Percentiles rank a stretch among this genome's conserved stretches.
Evolutionary conservation across 2,113 vertebrate species (phyloP).

Genomic region (Eptesicus fuscus): DNA sequence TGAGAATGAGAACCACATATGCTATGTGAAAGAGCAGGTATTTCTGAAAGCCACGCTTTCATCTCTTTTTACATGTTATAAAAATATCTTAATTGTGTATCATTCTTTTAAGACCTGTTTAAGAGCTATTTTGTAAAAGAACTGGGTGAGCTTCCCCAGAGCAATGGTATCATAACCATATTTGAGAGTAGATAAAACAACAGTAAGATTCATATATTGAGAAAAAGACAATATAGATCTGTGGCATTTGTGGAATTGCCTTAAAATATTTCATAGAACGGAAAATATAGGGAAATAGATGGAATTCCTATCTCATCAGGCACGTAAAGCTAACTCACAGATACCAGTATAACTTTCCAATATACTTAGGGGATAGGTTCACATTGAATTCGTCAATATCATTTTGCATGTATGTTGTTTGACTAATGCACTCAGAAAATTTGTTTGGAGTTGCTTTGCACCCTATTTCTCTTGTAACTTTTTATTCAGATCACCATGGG

Average conservation of each 20-base stretch:
- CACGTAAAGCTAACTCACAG: background rate
- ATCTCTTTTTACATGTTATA: background rate
- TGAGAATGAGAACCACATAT: background rate
- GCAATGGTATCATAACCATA: background rate
- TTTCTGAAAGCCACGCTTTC: background rate
- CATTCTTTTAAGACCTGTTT: background rate
- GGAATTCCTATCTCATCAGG: background rate
- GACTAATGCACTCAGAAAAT: constrained; percentile 53
- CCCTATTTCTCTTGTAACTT: constrained; percentile 52
- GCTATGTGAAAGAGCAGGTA: background rate
- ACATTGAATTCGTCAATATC: constrained; percentile 56
- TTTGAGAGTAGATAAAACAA: background rate
- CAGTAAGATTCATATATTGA: background rate
- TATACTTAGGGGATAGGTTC: constrained; percentile 22
- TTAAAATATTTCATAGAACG: constrained; percentile 31
- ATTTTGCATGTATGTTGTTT: constrained; percentile 55
- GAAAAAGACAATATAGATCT: background rate
- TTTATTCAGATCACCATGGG: constrained; percentile 43
- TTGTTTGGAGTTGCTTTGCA: constrained; percentile 56
- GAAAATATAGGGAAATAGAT: background rate
- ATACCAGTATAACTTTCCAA: constrained; percentile 26
- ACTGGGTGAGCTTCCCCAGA: background rate
- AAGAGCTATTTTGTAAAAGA: background rate
- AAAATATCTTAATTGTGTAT: background rate
- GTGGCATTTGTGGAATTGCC: background rate